phyloP scores from a whole-genome alignment of 2,888 invertebrate species.

The Chrysina gloriosa region DNA sequence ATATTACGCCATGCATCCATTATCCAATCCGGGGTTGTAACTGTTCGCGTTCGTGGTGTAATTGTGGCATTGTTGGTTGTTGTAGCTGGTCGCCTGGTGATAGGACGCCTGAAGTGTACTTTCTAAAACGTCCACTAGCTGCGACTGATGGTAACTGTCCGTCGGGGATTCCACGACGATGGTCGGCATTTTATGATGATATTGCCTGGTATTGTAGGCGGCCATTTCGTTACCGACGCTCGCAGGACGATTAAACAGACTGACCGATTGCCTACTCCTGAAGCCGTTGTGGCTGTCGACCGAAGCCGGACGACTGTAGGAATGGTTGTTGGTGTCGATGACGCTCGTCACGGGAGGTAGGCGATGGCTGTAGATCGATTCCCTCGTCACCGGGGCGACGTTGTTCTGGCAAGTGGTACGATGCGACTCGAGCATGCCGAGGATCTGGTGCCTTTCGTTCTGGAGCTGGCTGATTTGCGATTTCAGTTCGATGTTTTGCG shows the following conservation, averaged over 20 bases:
- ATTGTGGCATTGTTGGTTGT: slow-evolving; percentile 69
- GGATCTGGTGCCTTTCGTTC: slow-evolving; percentile 80
- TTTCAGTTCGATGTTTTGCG: slow-evolving; percentile 86
- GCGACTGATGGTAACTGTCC: slow-evolving; percentile 67
- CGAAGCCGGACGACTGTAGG: slow-evolving; percentile 60
- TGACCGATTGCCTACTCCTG: slow-evolving; percentile 53
- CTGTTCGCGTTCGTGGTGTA: slow-evolving; percentile 69
- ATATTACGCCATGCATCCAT: slow-evolving; percentile 73
- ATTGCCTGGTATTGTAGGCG: slow-evolving; percentile 53
- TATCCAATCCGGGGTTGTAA: slow-evolving; percentile 69
- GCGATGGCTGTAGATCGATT: slow-evolving; percentile 54
- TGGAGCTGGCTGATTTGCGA: slow-evolving; percentile 85
- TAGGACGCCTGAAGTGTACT: slow-evolving; percentile 55
- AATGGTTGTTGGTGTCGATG: slow-evolving; percentile 59
- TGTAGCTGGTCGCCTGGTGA: slow-evolving; percentile 54
- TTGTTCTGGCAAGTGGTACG: slow-evolving; percentile 74
- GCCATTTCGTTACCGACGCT: slow-evolving; percentile 52
- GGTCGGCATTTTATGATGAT: slow-evolving; percentile 59
- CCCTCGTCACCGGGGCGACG: slow-evolving; percentile 59
- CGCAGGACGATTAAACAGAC: slow-evolving; percentile 56
- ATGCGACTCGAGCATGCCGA: slow-evolving; percentile 84
- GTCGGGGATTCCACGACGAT: slow-evolving; percentile 68
- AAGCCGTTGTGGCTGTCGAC: slow-evolving; percentile 42
- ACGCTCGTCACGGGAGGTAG: slow-evolving; percentile 61
- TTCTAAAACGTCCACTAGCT: slow-evolving; percentile 67